Evolutionary conservation across 2,888 invertebrate genomes (phyloP).

Genomic region (Seladonia tumulorum): DNA sequence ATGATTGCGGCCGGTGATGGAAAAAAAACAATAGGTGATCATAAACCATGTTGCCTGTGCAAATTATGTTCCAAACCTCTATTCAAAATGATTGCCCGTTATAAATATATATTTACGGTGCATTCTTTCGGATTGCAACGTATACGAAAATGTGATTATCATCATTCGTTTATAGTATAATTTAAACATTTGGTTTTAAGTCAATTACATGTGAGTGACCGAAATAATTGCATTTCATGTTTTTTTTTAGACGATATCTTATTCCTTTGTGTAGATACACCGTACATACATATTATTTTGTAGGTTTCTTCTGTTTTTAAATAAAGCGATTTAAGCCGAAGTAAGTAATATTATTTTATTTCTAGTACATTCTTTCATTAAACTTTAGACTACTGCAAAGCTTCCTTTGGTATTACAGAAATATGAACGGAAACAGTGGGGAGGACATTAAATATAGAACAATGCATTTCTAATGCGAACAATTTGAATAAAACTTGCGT

Average conservation of each 20-base stretch:
- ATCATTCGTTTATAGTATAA: not conserved
- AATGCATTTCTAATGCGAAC: not conserved
- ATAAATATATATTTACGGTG: not conserved
- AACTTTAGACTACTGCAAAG: not conserved
- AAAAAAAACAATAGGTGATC: not conserved
- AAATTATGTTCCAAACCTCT: not conserved
- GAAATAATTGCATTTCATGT: too few species aligned
- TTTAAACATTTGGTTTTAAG: too few species aligned
- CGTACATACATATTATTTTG: too few species aligned
- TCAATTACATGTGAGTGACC: too few species aligned
- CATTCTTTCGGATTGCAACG: not conserved
- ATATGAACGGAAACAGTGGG: not conserved
- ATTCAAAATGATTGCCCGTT: not conserved
- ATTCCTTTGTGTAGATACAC: too few species aligned
- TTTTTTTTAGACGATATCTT: too few species aligned
- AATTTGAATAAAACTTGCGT: constrained; percentile 1
- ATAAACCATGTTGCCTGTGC: not conserved
- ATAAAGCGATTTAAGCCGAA: not conserved
- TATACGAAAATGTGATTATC: too few species aligned
- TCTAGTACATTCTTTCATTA: not conserved
- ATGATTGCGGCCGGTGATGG: constrained; percentile 41
- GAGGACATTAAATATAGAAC: not conserved
- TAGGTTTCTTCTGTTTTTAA: too few species aligned
- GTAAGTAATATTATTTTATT: not conserved
- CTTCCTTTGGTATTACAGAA: not conserved